Percentiles rank a stretch among this genome's conserved stretches.
These are phyloP conservation scores for Tribolium freemani DNA, from an alignment of 2,888 invertebrate species.

Conservation along the genomic window DNA sequence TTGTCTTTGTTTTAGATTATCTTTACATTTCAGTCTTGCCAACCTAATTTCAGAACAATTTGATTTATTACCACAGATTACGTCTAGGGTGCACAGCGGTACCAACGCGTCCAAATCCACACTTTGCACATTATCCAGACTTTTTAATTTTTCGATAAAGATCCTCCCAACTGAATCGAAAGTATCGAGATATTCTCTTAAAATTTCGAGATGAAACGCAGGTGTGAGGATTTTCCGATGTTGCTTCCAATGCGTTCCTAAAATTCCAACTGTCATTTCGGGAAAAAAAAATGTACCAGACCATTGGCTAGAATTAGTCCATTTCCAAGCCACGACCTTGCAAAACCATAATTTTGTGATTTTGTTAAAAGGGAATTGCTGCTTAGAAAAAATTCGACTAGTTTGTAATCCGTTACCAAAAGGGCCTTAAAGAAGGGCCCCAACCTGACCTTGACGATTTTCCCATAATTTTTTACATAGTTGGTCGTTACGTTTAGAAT, in stretches of 20 bases:
- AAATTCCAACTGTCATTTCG: slow-evolving; percentile 37
- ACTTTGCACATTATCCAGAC: slow-evolving; percentile 51
- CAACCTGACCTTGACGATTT: not conserved
- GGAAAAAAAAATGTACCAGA: not conserved
- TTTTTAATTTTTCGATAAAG: slow-evolving; percentile 71
- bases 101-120: slow-evolving; percentile 76
- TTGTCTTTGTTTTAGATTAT: too few relatives aligned
- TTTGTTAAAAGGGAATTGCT: slow-evolving; percentile 40
- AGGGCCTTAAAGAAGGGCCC: not conserved
- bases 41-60: not conserved
- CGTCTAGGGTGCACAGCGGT: slow-evolving; percentile 74
- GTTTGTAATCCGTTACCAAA: slow-evolving; percentile 37
- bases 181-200: slow-evolving; percentile 78
- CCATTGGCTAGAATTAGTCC: slow-evolving; percentile 42
- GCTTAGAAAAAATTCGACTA: slow-evolving; percentile 42
- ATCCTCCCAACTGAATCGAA: slow-evolving; percentile 76
- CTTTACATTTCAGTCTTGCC: too few relatives aligned
- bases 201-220: slow-evolving; percentile 83
- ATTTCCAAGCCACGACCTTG: slow-evolving; percentile 45
- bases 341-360: slow-evolving; percentile 32
- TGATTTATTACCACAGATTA: slow-evolving; percentile 71
- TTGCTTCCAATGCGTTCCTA: slow-evolving; percentile 74
- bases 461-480: not conserved
- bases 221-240: slow-evolving; percentile 82
- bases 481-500: not conserved